phyloP scores from a whole-genome alignment of 2,797 vertebrate species.

The Okamejei kenojei region DNA sequence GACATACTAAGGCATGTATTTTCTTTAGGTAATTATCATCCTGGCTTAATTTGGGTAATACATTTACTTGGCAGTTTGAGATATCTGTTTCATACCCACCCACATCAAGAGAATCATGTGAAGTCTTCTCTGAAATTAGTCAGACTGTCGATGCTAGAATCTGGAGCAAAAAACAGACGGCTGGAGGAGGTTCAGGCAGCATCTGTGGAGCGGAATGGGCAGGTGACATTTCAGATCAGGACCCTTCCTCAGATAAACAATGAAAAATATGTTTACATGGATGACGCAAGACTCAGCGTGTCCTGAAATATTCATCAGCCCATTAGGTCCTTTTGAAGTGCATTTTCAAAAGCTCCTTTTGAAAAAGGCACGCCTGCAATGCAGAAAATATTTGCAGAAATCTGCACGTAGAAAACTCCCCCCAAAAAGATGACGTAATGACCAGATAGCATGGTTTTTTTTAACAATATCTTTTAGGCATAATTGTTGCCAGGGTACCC shows the following conservation, averaged over 20 bases:
- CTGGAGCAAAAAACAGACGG: no score
- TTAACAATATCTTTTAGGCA: no score
- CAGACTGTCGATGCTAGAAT: not conserved
- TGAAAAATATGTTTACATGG: not conserved
- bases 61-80: not conserved
- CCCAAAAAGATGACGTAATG: not conserved
- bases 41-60: not conserved
- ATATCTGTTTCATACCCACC: not conserved
- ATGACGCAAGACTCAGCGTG: not conserved
- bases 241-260: not conserved
- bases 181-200: no score
- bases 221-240: no score
- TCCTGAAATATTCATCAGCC: not conserved
- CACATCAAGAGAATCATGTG: not conserved
- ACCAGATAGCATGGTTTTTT: no score
- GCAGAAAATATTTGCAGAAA: not conserved
- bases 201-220: no score
- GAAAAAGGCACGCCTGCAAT: not conserved
- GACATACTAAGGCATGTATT: not conserved
- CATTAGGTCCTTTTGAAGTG: not conserved
- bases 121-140: not conserved
- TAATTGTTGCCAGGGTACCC: no score
- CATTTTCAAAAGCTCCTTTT: no score
- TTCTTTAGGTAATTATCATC: conserved; percentile 13
- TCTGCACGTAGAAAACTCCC: not conserved